phyloP scores from a whole-genome alignment of 2,888 invertebrate genomes.

The Pteria penguin region DNA sequence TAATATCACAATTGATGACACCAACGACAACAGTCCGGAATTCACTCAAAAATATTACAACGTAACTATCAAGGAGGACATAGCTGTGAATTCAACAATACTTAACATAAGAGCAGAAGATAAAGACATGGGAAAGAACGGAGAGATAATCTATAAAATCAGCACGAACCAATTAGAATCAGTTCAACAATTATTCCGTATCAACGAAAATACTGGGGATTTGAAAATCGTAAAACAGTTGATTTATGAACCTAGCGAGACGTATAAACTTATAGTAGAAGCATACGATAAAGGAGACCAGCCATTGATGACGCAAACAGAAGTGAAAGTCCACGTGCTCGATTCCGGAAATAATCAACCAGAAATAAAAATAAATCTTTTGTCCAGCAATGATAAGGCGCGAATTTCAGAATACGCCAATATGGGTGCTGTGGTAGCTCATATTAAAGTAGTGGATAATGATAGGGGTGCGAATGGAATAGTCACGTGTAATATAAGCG shows the following conservation, averaged over 20 bases:
- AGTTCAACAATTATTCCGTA: conserved; percentile 57
- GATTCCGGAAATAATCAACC: conserved; percentile 96
- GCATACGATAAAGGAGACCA: conserved; percentile 67
- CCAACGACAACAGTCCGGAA: conserved; percentile 69
- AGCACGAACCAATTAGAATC: conserved; percentile 57
- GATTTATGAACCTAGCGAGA: conserved; percentile 57
- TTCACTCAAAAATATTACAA: conserved; percentile 64
- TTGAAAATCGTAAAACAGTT: conserved; percentile 64
- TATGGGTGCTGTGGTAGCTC: conserved; percentile 68
- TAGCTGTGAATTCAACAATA: conserved; percentile 58
- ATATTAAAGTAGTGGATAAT: conserved; percentile 67
- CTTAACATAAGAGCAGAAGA: conserved; percentile 88
- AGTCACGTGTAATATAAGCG: conserved; percentile 62
- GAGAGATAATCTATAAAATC: conserved; percentile 81
- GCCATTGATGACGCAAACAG: conserved; percentile 61
- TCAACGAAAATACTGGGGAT: conserved; percentile 65
- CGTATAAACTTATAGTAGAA: conserved; percentile 65
- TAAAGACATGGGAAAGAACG: conserved; percentile 90
- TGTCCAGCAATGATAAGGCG: conserved; percentile 42
- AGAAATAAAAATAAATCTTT: conserved; percentile 54
- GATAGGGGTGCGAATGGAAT: conserved; percentile 69
- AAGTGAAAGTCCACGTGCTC: conserved; percentile 83
- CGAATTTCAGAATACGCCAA: conserved; percentile 63
- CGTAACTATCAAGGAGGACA: conserved; percentile 64
- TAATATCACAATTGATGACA: conserved; percentile 64